Evolutionary conservation across 2,888 invertebrate species (phyloP), one percentile per base, ranked within the genome.

Genomic region (Hydraecia micacea): DNA sequence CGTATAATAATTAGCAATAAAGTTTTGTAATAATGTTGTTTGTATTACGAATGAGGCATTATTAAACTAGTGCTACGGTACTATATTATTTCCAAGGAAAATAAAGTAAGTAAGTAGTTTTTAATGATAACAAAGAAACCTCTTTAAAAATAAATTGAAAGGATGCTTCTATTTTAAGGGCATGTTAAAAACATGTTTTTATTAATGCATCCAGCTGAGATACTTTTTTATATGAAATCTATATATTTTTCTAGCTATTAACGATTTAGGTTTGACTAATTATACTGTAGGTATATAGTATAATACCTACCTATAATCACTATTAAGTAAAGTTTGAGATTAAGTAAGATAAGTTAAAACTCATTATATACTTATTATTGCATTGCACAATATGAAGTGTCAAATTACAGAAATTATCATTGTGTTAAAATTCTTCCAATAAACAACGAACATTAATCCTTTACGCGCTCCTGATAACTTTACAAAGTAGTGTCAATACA

Each of bases 1-100:
- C n/a, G n/a, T n/a, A n/a, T n/a, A n/a, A 75, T 79, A 79, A 85
- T 81, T 84, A 88, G 73, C 74, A 66, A 82, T 84, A 87, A 81
- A 83, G 49, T 81, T 83, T 71, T 55, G 80, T 70, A 62, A 74
- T 73, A 73, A 77, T 80, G 32, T 72, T 75, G 52, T 62, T 75
- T 77, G 49, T 81, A 72, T 55, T 77, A 80, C 75, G 69, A 80
- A 76, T 79, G 75, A 63, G 67, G n/a, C 62, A 42, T 55, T 67
- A 81, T 69, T 69, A 67, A 79, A 80, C 58, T 78, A 72, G 62
- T 49, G 18, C 13, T 76, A n/a, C 46, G 52, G 73, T 63, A 52
- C 21, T 49, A 58, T 63, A 73, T 72, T 75, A 55, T 81, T 28
- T 52, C 5, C 25, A 52, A 76, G 25, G 0, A 73, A 81, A 60